A percentile compares a stretch with the other conserved stretches of the same genome.
phyloP scores from a whole-genome alignment of 53 echinoderm and acorn worm genomes.

The Luidia sarsii region DNA sequence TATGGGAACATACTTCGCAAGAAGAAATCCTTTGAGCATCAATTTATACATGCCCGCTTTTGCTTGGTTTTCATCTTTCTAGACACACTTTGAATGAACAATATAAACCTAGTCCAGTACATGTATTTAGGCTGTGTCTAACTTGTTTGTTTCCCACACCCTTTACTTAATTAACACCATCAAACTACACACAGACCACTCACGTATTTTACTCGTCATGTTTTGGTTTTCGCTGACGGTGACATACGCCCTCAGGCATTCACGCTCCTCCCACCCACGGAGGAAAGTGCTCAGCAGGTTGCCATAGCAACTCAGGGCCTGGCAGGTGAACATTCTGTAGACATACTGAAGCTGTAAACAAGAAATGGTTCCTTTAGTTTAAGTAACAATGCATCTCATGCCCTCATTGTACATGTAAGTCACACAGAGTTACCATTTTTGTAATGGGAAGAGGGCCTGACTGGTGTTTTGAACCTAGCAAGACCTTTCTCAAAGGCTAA shows the following conservation, averaged over 20 bases:
- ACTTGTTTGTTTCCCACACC: not conserved
- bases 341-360: slow-evolving; percentile 32
- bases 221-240: slow-evolving; percentile 66
- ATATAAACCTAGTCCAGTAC: not conserved
- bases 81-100: too few relatives aligned
- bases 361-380: too few relatives aligned
- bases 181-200: slow-evolving; percentile 3
- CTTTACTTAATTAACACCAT: not conserved
- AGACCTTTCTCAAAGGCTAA: too few relatives aligned
- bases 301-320: slow-evolving; percentile 77
- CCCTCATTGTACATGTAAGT: too few relatives aligned
- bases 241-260: slow-evolving; percentile 82
- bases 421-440: too few relatives aligned
- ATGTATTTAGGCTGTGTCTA: not conserved
- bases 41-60: too few relatives aligned
- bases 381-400: too few relatives aligned
- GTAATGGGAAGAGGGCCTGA: too few relatives aligned
- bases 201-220: slow-evolving; percentile 75
- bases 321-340: slow-evolving; percentile 23
- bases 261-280: slow-evolving; percentile 86
- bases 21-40: too few relatives aligned
- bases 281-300: slow-evolving; percentile 71
- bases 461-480: too few relatives aligned
- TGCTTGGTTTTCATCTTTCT: too few relatives aligned
- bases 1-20: too few relatives aligned